Base-by-base conservation (phyloP, 2,797 vertebrate genomes). In the Rhinella marina region DNA sequence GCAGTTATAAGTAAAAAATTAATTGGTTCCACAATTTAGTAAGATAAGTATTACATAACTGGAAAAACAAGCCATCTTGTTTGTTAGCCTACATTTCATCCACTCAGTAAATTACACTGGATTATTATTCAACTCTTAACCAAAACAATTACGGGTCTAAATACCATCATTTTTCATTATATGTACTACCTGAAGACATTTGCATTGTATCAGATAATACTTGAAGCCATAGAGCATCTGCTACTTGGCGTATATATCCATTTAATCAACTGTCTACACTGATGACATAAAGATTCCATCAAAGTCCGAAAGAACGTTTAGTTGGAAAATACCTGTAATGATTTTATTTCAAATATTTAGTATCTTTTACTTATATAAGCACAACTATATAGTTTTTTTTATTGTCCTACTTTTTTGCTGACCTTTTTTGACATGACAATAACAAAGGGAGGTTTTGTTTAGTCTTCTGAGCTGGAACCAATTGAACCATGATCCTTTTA, bases 391-490 rank as follows among this genome's bases (percentile, higher is more conserved):
- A 32, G 96, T 92, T 82, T 90, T 93, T 93, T 87, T 95, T 92
- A 10, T 95, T 92, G 85, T 95, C 94, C 86, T 89, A 1, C 91
- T 96, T 96, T 91, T 94, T 93, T 2, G 94, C 94, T 0, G 86
- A 13, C 61, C 93, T 96, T 48, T 89, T 93, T 87, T 95, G 95
- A 87, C 94, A 91, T 0, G 94, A 91, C 56, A 94, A 93, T 83
- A 97, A 94, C 88, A 94, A 90, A 0, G 96, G 96, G 88, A 97
- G 93, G 88, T 94, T 96, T 87, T 96, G 86, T 59, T 96, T 92
- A 86, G 90, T 91, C 83, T 94, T 93, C 17, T 92, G 91, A 52
- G 92, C 90, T 2, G 94, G 92, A 52, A 93, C 94, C 86, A 96
- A 82, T 86, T 96, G 95, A 84, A 94, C 90, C 1, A 94, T 92